These are phyloP conservation scores for Tipula helvola DNA, from an alignment of 2,888 invertebrate species.

Conservation along the genomic window DNA sequence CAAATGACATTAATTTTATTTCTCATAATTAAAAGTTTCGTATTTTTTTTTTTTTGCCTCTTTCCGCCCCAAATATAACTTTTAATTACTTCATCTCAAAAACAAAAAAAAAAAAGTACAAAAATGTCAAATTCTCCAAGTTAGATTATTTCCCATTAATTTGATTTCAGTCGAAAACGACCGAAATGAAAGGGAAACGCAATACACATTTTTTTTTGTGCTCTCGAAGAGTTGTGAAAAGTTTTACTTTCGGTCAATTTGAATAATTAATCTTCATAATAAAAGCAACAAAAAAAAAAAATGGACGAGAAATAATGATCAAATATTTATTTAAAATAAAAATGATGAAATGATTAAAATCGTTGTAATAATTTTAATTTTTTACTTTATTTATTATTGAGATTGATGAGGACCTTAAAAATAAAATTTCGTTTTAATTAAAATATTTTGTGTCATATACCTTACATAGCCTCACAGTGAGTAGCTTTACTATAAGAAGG, in stretches of 20 bases:
- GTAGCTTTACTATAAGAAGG: too few species aligned
- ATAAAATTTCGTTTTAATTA: not conserved
- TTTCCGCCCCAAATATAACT: not conserved
- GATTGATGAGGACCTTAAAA: not conserved
- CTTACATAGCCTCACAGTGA: too few species aligned
- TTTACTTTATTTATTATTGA: not conserved
- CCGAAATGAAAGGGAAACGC: not conserved
- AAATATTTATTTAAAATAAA: not conserved
- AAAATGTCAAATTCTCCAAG: not conserved
- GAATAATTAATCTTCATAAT: not conserved
- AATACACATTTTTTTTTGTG: not conserved
- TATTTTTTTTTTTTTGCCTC: not conserved
- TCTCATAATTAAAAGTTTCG: not conserved
- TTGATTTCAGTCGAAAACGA: not conserved
- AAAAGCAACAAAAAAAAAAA: not conserved
- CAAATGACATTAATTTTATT: not conserved
- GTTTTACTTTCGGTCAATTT: not conserved
- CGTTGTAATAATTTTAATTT: not conserved
- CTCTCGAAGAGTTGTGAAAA: not conserved
- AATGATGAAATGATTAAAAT: not conserved
- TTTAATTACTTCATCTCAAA: not conserved
- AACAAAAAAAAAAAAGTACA: not conserved
- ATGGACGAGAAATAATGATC: not conserved
- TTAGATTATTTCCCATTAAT: not conserved
- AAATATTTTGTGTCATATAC: not conserved